Percentiles rank a stretch among this genome's conserved stretches.
These are phyloP conservation scores for Amazona guildingii DNA, from an alignment of 2,113 vertebrate genomes.

Conservation along the genomic window DNA sequence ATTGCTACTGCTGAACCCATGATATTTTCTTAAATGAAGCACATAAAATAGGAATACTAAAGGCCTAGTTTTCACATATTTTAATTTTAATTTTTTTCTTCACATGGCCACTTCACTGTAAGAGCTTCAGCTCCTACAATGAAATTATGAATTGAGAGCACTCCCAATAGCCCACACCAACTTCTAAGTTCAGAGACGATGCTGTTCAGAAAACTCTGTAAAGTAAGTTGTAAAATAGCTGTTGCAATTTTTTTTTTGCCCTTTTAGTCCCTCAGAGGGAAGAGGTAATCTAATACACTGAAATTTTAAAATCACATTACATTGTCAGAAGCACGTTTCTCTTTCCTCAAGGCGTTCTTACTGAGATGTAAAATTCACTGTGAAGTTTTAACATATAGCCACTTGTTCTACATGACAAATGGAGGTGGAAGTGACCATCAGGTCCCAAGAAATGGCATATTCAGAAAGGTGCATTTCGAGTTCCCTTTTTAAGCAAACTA, in stretches of 20 bases:
- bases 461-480: background rate
- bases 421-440: background rate
- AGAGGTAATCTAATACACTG: conserved; percentile 5
- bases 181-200: background rate
- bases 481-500: background rate
- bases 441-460: background rate
- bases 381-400: conserved; percentile 32
- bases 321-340: background rate
- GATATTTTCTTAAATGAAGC: background rate
- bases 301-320: conserved; percentile 37
- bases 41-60: background rate
- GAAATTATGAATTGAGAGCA: background rate
- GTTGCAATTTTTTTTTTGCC: background rate
- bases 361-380: conserved; percentile 14
- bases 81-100: background rate
- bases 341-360: conserved; percentile 19
- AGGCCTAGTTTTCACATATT: background rate
- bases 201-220: background rate
- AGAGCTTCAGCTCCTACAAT: background rate
- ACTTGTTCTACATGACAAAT: background rate
- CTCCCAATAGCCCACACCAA: background rate
- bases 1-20: too few species aligned
- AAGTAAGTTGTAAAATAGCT: background rate
- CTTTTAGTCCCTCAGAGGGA: background rate
- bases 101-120: background rate